These are phyloP conservation scores for Crotophaga sulcirostris DNA, from an alignment of 2,113 vertebrate species.

Conservation along the genomic window DNA sequence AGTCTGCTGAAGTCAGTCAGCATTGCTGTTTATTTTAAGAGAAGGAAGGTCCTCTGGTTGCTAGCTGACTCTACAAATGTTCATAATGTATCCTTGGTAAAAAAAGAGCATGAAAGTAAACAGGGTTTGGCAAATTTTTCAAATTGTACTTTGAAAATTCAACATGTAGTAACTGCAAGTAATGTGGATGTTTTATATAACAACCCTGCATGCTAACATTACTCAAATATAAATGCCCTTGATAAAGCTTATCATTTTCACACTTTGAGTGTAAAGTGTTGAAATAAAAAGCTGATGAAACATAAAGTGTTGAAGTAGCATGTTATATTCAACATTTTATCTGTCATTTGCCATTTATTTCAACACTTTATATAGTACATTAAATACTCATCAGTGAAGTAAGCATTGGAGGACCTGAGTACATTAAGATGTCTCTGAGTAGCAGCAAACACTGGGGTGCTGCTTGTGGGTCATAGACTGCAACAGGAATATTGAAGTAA, in stretches of 20 bases:
- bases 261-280: slow-evolving; percentile 37
- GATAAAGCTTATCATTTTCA: slow-evolving; percentile 53
- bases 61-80: not conserved
- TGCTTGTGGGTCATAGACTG: not conserved
- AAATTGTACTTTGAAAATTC: not conserved
- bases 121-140: not conserved
- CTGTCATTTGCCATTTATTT: slow-evolving; percentile 64
- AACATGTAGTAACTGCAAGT: not conserved
- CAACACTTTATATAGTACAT: not conserved
- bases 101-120: not conserved
- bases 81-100: not conserved
- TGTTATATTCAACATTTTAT: slow-evolving; percentile 67
- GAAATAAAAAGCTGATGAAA: slow-evolving; percentile 63
- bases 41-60: not conserved
- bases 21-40: not conserved
- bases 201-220: slow-evolving; percentile 5
- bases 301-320: slow-evolving; percentile 37
- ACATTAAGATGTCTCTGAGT: not conserved
- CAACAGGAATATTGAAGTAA: not conserved
- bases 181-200: slow-evolving; percentile 5
- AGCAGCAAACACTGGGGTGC: not conserved
- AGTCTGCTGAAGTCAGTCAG: not conserved
- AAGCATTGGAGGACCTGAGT: not conserved
- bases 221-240: slow-evolving; percentile 55
- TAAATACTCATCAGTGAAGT: slow-evolving; percentile 11